Percentiles rank a stretch among this genome's conserved stretches.
phyloP scores from a whole-genome alignment of 2,888 invertebrate species.

The Drosophila merina region DNA sequence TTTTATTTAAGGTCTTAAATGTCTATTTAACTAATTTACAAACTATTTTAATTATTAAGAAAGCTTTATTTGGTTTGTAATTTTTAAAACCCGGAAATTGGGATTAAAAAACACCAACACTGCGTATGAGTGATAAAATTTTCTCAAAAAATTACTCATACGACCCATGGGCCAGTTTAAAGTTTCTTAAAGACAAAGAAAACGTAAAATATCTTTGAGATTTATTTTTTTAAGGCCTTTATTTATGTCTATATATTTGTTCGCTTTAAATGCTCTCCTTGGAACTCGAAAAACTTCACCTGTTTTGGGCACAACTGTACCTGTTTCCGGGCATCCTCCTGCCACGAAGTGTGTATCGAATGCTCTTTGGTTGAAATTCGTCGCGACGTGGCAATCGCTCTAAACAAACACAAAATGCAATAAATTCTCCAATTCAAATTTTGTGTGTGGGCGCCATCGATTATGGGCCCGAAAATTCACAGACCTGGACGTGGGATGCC shows the following conservation, averaged over 20 bases:
- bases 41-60: too few species aligned
- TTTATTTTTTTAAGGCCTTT: too few species aligned
- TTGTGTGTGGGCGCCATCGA: conserved; percentile 57
- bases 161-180: neutral
- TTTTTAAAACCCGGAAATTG: too few species aligned
- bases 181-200: too few species aligned
- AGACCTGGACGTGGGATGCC: conserved; percentile 16
- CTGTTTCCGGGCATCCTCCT: neutral
- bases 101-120: neutral
- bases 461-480: conserved; percentile 63
- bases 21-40: too few species aligned
- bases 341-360: conserved; percentile 19
- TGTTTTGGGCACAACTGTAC: conserved; percentile 66
- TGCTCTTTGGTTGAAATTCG: conserved; percentile 56
- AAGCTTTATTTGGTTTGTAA: too few species aligned
- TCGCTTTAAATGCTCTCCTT: neutral
- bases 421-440: conserved; percentile 52
- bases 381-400: conserved; percentile 71
- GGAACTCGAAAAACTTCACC: neutral
- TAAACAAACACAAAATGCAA: conserved; percentile 78
- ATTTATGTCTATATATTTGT: too few species aligned
- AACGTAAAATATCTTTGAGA: too few species aligned
- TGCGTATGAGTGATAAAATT: neutral
- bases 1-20: too few species aligned
- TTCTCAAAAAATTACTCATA: neutral